phyloP scores from a whole-genome alignment of 1,140 invertebrate genomes.

The Formica exsecta region DNA sequence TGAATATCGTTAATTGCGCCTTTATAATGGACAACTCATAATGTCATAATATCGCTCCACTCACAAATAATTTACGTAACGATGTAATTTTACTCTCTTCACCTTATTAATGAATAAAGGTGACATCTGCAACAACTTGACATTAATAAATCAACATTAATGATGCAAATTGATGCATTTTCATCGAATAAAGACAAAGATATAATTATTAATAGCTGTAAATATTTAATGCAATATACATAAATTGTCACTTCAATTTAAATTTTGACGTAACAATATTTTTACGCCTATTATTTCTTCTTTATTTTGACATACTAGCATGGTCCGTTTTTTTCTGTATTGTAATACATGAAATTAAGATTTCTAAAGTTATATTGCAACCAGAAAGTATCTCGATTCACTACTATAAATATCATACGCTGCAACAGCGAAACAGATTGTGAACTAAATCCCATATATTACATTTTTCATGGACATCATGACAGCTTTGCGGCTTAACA shows the following conservation, averaged over 20 bases:
- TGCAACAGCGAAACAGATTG: slow-evolving; percentile 30
- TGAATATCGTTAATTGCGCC: slow-evolving; percentile 57
- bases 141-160: slow-evolving; percentile 23
- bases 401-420: not conserved
- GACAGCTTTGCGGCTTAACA: slow-evolving; percentile 56
- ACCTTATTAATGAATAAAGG: slow-evolving; percentile 3
- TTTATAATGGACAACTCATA: slow-evolving; percentile 17
- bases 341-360: not conserved
- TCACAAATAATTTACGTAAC: slow-evolving; percentile 38
- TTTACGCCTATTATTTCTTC: not conserved
- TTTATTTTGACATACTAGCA: not conserved
- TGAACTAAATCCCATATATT: slow-evolving; percentile 32
- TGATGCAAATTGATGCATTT: not conserved
- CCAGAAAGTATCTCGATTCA: not conserved
- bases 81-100: slow-evolving; percentile 28
- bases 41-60: slow-evolving; percentile 3
- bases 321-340: not conserved
- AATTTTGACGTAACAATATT: not conserved
- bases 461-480: slow-evolving; percentile 31
- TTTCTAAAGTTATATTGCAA: not conserved
- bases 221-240: not conserved
- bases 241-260: not conserved
- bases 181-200: not conserved
- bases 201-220: not conserved
- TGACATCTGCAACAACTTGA: slow-evolving; percentile 9